A percentile compares a stretch with the other conserved stretches of the same genome.
Conservation (phyloP, 2,113 vertebrate species). For the Etheostoma spectabile region DNA sequence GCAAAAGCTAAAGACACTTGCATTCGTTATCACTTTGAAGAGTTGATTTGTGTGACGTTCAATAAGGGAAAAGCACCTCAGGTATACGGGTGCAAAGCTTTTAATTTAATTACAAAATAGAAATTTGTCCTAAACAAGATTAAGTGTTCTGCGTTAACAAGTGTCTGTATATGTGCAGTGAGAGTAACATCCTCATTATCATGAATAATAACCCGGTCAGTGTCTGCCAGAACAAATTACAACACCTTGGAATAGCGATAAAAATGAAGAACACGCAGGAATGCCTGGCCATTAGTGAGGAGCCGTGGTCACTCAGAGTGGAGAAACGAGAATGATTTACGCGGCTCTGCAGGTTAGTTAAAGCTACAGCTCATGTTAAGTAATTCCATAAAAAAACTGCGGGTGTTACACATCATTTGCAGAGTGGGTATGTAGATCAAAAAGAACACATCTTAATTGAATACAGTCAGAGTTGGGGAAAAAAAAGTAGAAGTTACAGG, state of each 20-base stretch:
- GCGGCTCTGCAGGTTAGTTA: slow-evolving; percentile 18
- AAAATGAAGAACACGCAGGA: slow-evolving; percentile 38
- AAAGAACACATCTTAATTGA: not conserved
- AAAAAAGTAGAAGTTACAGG: not conserved
- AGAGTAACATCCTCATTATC: slow-evolving; percentile 35
- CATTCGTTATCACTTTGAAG: not conserved
- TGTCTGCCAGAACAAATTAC: slow-evolving; percentile 31
- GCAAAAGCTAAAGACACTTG: not conserved
- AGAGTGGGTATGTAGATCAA: not conserved
- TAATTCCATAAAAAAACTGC: slow-evolving; percentile 21
- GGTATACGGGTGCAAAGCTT: not conserved
- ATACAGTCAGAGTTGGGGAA: not conserved
- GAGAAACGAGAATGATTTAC: slow-evolving; percentile 27
- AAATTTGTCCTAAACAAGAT: slow-evolving; percentile 23
- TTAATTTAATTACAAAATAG: slow-evolving; percentile 12
- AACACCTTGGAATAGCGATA: slow-evolving; percentile 40
- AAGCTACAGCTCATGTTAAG: slow-evolving; percentile 8
- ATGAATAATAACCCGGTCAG: slow-evolving; percentile 35
- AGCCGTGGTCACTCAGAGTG: slow-evolving; percentile 20
- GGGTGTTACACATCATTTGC: slow-evolving; percentile 13
- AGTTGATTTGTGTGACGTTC: not conserved
- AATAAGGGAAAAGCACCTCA: not conserved
- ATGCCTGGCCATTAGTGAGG: slow-evolving; percentile 31
- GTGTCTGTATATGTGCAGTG: slow-evolving; percentile 21
- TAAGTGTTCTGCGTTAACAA: slow-evolving; percentile 11